These are phyloP conservation scores for Scrobipalpa atriplicella DNA, from an alignment of 2,888 invertebrate species.

Conservation along the genomic window DNA sequence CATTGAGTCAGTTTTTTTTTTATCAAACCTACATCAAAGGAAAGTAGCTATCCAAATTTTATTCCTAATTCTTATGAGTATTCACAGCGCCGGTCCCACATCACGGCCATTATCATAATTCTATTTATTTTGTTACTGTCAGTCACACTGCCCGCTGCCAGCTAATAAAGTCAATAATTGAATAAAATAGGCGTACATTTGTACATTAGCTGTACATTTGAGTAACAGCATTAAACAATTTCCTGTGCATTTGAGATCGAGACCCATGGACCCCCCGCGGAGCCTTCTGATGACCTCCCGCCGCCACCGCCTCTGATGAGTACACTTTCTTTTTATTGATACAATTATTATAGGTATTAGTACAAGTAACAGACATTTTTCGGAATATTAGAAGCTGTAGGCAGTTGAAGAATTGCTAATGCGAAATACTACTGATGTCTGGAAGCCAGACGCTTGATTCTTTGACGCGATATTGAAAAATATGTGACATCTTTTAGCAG, in stretches of 20 bases:
- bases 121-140: slow-evolving; percentile 7
- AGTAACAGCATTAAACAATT: slow-evolving; percentile 67
- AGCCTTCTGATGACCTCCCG: slow-evolving; percentile 56
- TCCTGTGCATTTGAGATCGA: slow-evolving; percentile 44
- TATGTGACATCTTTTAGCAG: not conserved
- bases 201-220: slow-evolving; percentile 50
- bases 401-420: not conserved
- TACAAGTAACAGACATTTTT: slow-evolving; percentile 20
- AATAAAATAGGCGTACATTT: slow-evolving; percentile 41
- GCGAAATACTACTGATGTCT: slow-evolving; percentile 6
- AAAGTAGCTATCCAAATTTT: not conserved
- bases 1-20: too few species aligned
- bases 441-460: slow-evolving; percentile 4
- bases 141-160: slow-evolving; percentile 17
- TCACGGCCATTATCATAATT: slow-evolving; percentile 9
- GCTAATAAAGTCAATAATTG: slow-evolving; percentile 21
- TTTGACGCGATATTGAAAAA: not conserved
- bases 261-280: slow-evolving; percentile 47
- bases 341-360: slow-evolving; percentile 52
- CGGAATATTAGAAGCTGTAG: not conserved
- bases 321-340: slow-evolving; percentile 64
- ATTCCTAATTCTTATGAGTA: not conserved
- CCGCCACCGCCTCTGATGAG: slow-evolving; percentile 55
- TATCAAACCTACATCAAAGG: too few species aligned
- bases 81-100: not conserved